Conservation (phyloP, 2,888 invertebrate species). For the Dryobotodes eremita region DNA sequence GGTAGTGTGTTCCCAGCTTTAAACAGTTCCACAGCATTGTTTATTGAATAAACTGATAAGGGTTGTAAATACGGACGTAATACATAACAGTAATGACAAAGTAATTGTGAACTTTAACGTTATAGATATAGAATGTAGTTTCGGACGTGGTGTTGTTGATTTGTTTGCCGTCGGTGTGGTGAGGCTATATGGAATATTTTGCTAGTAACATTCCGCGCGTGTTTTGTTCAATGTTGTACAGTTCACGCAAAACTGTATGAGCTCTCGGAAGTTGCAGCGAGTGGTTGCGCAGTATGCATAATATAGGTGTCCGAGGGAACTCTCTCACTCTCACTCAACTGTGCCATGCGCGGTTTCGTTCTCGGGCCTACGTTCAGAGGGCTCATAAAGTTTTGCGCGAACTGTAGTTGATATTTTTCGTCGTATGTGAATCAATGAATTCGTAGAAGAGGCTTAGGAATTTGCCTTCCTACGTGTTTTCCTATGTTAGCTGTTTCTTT, state of each 20-base stretch:
- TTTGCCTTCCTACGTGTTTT: background rate
- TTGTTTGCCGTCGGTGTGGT: constrained; percentile 40
- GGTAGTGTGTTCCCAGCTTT: constrained; percentile 17
- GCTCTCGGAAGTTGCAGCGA: too few relatives aligned
- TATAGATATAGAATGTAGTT: constrained; percentile 39
- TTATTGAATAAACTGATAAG: constrained; percentile 67
- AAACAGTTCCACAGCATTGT: constrained; percentile 48
- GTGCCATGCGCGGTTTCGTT: too few relatives aligned
- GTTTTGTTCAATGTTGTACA: constrained; percentile 29
- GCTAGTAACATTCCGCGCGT: constrained; percentile 53
- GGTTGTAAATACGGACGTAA: constrained; percentile 59
- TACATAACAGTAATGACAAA: constrained; percentile 21
- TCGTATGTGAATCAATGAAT: constrained; percentile 24
- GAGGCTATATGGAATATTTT: constrained; percentile 63
- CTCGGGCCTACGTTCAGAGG: too few relatives aligned
- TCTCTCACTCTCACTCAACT: too few relatives aligned
- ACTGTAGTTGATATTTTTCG: constrained; percentile 31
- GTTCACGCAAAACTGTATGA: too few relatives aligned
- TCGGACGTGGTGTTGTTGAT: constrained; percentile 7
- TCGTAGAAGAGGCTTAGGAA: constrained; percentile 21
- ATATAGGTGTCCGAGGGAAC: too few relatives aligned
- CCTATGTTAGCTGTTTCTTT: background rate
- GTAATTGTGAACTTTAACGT: constrained; percentile 47
- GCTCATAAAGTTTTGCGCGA: too few relatives aligned
- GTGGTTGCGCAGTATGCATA: too few relatives aligned